Evolutionary conservation across 2,888 invertebrate species (phyloP), one percentile per base, ranked within the genome.

Genomic region (Ptychoptera albimana): DNA sequence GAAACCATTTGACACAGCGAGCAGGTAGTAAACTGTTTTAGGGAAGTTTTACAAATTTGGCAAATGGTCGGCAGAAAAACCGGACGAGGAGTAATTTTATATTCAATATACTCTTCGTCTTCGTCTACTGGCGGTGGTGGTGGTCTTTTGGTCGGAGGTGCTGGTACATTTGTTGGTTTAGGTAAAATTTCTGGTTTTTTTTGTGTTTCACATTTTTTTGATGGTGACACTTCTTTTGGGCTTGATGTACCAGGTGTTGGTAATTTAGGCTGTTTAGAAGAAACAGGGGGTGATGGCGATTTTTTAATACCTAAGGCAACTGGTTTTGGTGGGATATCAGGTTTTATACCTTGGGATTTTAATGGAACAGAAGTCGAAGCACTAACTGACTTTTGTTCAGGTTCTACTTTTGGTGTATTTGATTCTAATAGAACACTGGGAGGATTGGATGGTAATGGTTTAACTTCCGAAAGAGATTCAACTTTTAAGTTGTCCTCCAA

Each of bases 41-140:
- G 52, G 30, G 62, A 60, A 29, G 63, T 66, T 49, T 70, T 69
- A 50, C 72, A 72, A 42, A 69, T 57, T 41, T 70, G 68, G 49
- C 81, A 81, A 6, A 72, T 61, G 48, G 72, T 74, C 37, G 73
- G 69, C 31, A 75, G 61, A 55, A 74, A 80, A 11, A 78, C 74
- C 55, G 72, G 72, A 9, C 80, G 68, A 43, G 79, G 79, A 54
- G 71, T 75, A 49, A 78, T 76, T 49, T 77, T 73, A 53, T 78
- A 75, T 41, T 78, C 72, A 40, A 75, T 67, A 44, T 72, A 73
- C 45, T 74, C 73, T 34, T 73, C 74, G 23, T 72, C 73, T 48
- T 73, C 72, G 14, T 61, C 68, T 32, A 34, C 8, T 16, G 42
- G 42, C 8, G 30, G 35, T 36, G 36, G 11, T 12, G 36, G 13